Conservation (phyloP, 1,140 invertebrate species). For the Aethina tumida region DNA sequence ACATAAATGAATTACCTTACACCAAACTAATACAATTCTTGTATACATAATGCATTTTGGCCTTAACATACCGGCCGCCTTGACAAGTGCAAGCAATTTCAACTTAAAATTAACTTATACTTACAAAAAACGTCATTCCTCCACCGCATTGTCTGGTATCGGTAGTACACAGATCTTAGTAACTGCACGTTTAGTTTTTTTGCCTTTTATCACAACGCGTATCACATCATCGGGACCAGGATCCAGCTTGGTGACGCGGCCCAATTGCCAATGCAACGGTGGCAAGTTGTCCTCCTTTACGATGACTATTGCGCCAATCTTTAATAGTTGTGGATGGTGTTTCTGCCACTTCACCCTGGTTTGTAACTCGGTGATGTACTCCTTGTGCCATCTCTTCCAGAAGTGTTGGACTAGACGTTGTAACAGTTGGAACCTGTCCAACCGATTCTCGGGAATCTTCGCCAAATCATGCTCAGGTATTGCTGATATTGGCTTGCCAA, state of each 20-base stretch:
- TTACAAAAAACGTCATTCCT: no score
- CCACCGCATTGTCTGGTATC: no score
- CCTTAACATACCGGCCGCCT: no score
- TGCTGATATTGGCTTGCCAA: constrained; percentile 4
- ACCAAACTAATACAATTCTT: no score
- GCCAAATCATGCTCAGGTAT: constrained; percentile 8
- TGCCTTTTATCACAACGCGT: constrained; percentile 16
- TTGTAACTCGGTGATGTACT: constrained; percentile 28
- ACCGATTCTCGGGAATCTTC: constrained; percentile 7
- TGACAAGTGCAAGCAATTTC: no score
- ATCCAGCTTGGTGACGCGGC: constrained; percentile 15
- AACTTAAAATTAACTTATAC: no score
- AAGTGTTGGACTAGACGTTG: constrained; percentile 9
- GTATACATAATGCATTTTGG: no score
- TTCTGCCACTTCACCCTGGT: constrained; percentile 9
- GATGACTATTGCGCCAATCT: constrained; percentile 2
- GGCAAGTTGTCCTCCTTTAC: constrained; percentile 21
- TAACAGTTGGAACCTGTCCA: constrained; percentile 5
- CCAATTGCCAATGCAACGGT: constrained; percentile 23
- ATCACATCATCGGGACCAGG: constrained; percentile 17
- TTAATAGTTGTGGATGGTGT: background rate
- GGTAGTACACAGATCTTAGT: constrained; percentile 5
- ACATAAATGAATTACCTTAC: no score
- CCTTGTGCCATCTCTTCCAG: constrained; percentile 13
- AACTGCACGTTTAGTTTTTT: background rate